These are phyloP conservation scores for Plectrocnemia conspersa DNA, from an alignment of 1,140 invertebrate genomes.

Conservation along the genomic window DNA sequence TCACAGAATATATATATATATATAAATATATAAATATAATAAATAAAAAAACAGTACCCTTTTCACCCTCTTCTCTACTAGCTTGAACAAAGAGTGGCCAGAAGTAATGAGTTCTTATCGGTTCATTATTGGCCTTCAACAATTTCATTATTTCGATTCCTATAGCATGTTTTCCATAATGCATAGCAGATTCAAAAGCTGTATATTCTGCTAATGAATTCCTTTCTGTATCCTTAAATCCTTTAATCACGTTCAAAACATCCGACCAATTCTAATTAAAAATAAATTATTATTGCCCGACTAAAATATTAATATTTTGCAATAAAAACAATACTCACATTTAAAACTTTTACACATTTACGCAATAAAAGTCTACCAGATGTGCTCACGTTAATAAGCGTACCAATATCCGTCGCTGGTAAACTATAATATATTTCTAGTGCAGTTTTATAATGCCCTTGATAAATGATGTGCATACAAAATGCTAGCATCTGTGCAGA, in stretches of 20 bases:
- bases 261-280: too few relatives aligned
- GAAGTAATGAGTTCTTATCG: constrained; percentile 55
- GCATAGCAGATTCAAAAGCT: constrained; percentile 44
- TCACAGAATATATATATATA: not conserved
- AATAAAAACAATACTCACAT: constrained; percentile 39
- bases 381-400: constrained; percentile 43
- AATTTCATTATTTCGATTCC: constrained; percentile 47
- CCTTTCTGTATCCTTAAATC: constrained; percentile 42
- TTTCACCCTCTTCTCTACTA: constrained; percentile 45
- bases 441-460: constrained; percentile 44
- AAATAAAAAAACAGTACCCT: constrained; percentile 38
- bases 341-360: constrained; percentile 47
- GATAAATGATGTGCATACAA: constrained; percentile 42
- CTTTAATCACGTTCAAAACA: constrained; percentile 38
- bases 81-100: constrained; percentile 51
- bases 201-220: constrained; percentile 43
- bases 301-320: constrained; percentile 18
- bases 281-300: too few relatives aligned
- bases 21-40: not conserved
- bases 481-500: constrained; percentile 45
- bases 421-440: constrained; percentile 46
- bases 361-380: constrained; percentile 46
- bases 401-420: constrained; percentile 43
- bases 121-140: constrained; percentile 47
- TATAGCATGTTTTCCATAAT: constrained; percentile 41